Percentiles rank a stretch among this genome's conserved stretches.
These are phyloP conservation scores for Cyanoramphus novaezelandiae DNA, from an alignment of 2,113 vertebrate species.

Conservation along the genomic window DNA sequence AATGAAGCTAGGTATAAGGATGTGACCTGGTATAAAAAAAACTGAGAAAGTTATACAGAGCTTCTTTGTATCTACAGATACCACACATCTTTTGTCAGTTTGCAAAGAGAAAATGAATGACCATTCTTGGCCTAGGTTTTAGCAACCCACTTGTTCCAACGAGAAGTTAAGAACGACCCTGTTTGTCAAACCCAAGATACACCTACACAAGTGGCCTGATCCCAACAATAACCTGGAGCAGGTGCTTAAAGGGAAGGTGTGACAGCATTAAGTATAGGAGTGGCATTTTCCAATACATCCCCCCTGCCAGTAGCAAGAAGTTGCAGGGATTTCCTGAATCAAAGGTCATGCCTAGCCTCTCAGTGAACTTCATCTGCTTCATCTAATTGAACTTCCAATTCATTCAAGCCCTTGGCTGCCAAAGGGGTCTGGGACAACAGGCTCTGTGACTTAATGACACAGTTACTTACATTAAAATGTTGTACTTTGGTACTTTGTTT, in stretches of 20 bases:
- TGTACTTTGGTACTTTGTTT: neutral
- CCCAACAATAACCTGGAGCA: neutral
- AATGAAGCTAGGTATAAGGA: neutral
- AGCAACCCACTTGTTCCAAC: neutral
- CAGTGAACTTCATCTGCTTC: neutral
- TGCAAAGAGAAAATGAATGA: neutral
- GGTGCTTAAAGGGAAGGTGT: neutral
- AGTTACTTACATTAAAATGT: neutral
- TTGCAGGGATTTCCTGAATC: neutral
- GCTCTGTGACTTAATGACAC: neutral
- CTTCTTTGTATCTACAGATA: neutral
- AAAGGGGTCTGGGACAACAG: neutral
- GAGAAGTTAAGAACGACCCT: neutral
- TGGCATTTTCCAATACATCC: neutral
- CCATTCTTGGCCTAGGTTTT: neutral
- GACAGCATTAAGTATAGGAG: neutral
- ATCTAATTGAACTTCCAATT: neutral
- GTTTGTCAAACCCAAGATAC: neutral
- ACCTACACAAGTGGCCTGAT: neutral
- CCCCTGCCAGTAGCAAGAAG: neutral
- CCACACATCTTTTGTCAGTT: neutral
- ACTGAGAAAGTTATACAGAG: neutral
- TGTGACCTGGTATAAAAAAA: neutral
- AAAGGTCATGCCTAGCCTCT: neutral
- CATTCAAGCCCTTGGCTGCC: accelerated